Base-by-base conservation (phyloP, 2,113 vertebrate genomes). In the Coregonus clupeaformis region DNA sequence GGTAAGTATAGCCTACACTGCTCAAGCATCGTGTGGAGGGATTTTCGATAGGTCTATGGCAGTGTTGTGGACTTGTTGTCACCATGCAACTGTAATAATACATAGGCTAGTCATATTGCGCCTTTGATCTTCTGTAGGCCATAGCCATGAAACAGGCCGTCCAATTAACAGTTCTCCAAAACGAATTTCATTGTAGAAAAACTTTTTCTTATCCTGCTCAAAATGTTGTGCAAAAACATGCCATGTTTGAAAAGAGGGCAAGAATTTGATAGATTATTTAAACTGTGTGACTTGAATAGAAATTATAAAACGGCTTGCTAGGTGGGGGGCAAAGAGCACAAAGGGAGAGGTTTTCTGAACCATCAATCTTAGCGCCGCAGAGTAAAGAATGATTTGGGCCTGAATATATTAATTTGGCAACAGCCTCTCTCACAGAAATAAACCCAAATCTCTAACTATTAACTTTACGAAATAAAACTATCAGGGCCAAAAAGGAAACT, bases 211-310 rank as follows among this genome's bases (percentile, higher is more conserved):
- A 16, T 29, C 11, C 11, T 68, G 62, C 24, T 62, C 68, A 62
- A 63, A 81, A 80, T 70, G 30, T 49, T 55, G 68, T 67, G 32
- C 81, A 78, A 42, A 36, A 36, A 42, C 2, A 72, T 79, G 74
- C 5, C 16, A 52, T 5, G 14, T 52, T 47, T 75, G 71, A 88
- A 83, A 90, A 90, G 90, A 79, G 80, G 73, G 78, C 85, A 86
- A 85, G 82, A 78, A 90, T 85, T 91, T 93, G 91, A 92, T 91
- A 90, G 84, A 93, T 91, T 89, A 91, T 87, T 42, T 84, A 91
- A 85, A 87, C 81, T 66, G 87, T 87, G 87, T 87, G 88, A 91
- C 85, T 90, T 93, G 93, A 94, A 95, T 93, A 84, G 90, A 85
- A 77, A 87, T 83, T 88, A 91, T 91, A 92, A 90, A 93, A 94